Base-by-base conservation (phyloP, 2,113 vertebrate genomes). In the Silurus meridionalis region DNA sequence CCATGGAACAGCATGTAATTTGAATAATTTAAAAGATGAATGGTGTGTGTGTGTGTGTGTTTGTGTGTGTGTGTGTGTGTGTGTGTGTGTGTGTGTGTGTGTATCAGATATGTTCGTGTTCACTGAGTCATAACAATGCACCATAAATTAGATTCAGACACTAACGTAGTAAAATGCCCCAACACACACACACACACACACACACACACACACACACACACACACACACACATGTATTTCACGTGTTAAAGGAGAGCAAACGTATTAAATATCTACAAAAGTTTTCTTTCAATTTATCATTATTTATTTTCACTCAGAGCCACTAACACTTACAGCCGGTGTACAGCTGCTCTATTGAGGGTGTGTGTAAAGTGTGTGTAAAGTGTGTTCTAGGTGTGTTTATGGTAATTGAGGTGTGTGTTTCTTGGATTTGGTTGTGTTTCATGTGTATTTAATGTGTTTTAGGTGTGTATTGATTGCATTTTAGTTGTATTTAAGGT, bases 1-100 rank as follows among this genome's bases (percentile, higher is more conserved):
- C 60, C 28, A 64, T 58, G 28, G 80, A 82, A 86, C 80, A 82
- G 67, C 66, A 37, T 72, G 78, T 86, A 82, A 86, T 86, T 55
- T 82, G 57, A 86, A 86, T 86, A 61, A 86, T 86, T 82, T 81
- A 64, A 63, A 52, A 80, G 67, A 67, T 60, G 78, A 81, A 86
- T 71, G 64, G 77, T 53, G 53, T 37, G 28, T 37, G 28, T 37
- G 28, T 37, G 28, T 37, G 28, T 37, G 28, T 37, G 28, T n/a
- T n/a, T 37, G 28, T 37, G 28, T 37, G 28, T 37, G 28, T 37
- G 28, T 37, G 28, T 37, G 28, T 37, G 28, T 37, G 28, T 37
- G 66, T 69, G 25, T 69, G 66, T 28, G 66, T 67, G 66, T 69
- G 25, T 28, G 25, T 69, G 55, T 86, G 55, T 69, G 11, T 81